These are phyloP conservation scores for Cyanoliseus patagonus DNA, from an alignment of 2,113 vertebrate species.

Conservation along the genomic window DNA sequence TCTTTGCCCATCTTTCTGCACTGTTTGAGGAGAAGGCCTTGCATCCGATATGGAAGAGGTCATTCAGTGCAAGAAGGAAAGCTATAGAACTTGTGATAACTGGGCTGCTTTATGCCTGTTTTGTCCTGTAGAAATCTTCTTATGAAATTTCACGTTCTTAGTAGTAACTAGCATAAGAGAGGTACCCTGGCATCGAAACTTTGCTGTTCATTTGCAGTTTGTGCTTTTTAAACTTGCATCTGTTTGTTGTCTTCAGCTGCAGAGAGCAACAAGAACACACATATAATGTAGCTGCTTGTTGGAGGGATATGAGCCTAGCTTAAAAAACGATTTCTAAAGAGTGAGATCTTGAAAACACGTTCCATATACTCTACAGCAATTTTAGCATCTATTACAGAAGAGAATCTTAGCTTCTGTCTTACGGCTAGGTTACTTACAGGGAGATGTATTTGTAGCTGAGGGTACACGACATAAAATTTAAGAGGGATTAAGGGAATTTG, in stretches of 20 bases:
- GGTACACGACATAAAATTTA: neutral
- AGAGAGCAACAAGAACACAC: neutral
- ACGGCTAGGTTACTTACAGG: neutral
- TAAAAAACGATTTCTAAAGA: neutral
- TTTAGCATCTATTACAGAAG: neutral
- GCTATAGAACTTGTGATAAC: fast-evolving
- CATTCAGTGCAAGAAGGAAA: neutral
- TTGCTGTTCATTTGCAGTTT: neutral
- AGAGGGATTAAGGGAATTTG: conserved; percentile 18
- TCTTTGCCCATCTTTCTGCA: neutral
- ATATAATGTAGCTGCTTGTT: neutral
- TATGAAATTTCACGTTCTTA: neutral
- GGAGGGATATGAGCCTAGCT: neutral
- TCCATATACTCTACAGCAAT: neutral
- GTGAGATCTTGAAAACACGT: neutral
- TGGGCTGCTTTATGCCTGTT: neutral
- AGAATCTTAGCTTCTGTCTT: neutral
- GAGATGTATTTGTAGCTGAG: neutral
- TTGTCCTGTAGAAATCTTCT: neutral
- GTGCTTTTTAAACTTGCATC: neutral
- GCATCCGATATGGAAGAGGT: neutral
- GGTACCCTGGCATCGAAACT: neutral
- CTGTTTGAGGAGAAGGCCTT: neutral
- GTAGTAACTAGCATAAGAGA: neutral
- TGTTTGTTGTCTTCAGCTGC: neutral